Percentiles rank a stretch among this genome's conserved stretches.
Conservation (phyloP, 1,140 invertebrate species). For the Apis cerana region DNA sequence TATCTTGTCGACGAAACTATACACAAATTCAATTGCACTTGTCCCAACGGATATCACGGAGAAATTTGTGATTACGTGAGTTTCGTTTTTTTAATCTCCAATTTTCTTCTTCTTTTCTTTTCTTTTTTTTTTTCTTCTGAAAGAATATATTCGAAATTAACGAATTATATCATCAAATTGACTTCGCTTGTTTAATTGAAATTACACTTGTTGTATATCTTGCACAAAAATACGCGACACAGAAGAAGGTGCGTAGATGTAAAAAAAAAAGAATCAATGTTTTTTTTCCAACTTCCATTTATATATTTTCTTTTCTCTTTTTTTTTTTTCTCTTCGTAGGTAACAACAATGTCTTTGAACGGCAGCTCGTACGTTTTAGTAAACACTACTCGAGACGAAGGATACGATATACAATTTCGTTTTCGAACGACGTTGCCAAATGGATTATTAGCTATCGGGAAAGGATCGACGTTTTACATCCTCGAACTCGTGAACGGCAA, state of each 20-base stretch:
- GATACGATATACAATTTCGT: conserved; percentile 93
- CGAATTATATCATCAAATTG: neutral
- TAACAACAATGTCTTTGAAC: conserved; percentile 93
- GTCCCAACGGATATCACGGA: conserved; percentile 90
- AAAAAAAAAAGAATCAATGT: too few species aligned
- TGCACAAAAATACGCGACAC: conserved; percentile 23
- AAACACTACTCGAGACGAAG: conserved; percentile 90
- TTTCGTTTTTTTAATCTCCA: conserved; percentile 11
- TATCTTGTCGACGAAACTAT: conserved; percentile 89
- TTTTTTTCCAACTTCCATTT: neutral
- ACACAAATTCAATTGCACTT: conserved; percentile 93
- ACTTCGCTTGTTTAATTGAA: conserved; percentile 5
- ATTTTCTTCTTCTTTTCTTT: neutral
- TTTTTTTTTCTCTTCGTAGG: conserved; percentile 71
- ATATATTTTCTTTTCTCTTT: conserved; percentile 59
- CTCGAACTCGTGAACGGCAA: conserved; percentile 90
- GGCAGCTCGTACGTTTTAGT: conserved; percentile 89
- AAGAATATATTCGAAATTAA: neutral
- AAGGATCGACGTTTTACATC: conserved; percentile 91
- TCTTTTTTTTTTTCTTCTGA: neutral
- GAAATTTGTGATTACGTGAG: conserved; percentile 88
- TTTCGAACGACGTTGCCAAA: conserved; percentile 95
- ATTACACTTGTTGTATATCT: conserved; percentile 20
- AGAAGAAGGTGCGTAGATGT: conserved; percentile 40
- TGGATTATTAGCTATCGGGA: conserved; percentile 92